phyloP scores from a whole-genome alignment of 2,113 vertebrate species.

The Caretta caretta region DNA sequence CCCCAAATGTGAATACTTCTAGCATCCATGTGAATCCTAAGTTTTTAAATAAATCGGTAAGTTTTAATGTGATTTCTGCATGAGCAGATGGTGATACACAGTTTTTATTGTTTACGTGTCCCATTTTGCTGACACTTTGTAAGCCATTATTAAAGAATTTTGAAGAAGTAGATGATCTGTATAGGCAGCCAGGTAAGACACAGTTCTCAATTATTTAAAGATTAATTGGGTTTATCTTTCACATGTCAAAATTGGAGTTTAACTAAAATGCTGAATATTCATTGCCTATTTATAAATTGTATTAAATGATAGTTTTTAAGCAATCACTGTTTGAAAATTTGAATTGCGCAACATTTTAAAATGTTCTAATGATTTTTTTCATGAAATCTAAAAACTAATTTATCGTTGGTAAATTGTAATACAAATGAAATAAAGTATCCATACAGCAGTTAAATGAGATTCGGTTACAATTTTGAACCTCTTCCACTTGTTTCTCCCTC shows the following conservation, averaged over 20 bases:
- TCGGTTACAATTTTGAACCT: not conserved
- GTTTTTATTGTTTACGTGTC: constrained; percentile 26
- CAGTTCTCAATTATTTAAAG: not conserved
- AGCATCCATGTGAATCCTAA: constrained; percentile 99
- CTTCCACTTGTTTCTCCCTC: not conserved
- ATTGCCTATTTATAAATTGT: not conserved
- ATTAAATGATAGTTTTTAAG: accelerated
- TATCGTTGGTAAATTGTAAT: not conserved
- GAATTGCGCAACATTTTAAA: not conserved
- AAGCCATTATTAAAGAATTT: constrained; percentile 8
- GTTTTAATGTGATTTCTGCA: constrained; percentile 69
- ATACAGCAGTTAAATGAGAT: not conserved
- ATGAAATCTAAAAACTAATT: not conserved
- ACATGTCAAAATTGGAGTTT: not conserved
- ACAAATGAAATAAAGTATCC: not conserved
- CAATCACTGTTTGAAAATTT: not conserved
- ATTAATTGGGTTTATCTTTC: not conserved
- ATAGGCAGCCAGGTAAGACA: constrained; percentile 24
- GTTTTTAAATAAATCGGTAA: constrained; percentile 97
- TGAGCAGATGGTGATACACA: constrained; percentile 19
- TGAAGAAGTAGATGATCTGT: constrained; percentile 7
- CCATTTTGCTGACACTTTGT: not conserved
- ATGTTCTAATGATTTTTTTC: not conserved
- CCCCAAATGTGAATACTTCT: constrained; percentile 93
- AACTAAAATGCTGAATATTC: not conserved